phyloP scores from a whole-genome alignment of 2,797 vertebrate species.

The Thripadectes ignobilis region DNA sequence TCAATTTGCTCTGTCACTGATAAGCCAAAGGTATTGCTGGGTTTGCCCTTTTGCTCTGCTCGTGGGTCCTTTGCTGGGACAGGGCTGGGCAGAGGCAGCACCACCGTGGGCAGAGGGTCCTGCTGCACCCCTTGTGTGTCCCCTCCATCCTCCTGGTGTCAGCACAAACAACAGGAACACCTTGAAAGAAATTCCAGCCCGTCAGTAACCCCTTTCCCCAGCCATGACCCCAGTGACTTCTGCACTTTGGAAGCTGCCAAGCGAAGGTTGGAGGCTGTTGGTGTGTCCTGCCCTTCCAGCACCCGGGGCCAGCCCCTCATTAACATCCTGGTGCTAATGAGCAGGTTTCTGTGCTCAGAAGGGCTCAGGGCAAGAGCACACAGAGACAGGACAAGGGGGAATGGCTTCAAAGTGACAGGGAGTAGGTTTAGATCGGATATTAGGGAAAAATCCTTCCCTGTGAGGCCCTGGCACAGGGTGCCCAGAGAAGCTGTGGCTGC shows the following conservation, averaged over 20 bases:
- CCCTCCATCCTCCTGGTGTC: background rate
- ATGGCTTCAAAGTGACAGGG: background rate
- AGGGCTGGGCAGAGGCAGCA: background rate
- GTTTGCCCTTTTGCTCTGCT: slow-evolving; percentile 37
- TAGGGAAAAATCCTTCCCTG: background rate
- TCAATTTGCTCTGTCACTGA: slow-evolving; percentile 64
- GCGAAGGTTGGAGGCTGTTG: fast-evolving
- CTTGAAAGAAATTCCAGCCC: background rate
- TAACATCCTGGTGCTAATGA: background rate
- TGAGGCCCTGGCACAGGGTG: background rate
- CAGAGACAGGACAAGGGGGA: background rate
- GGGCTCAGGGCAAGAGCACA: background rate
- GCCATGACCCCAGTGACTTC: background rate
- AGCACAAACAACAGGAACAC: background rate
- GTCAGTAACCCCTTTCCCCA: background rate
- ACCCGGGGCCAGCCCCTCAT: background rate
- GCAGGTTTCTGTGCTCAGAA: background rate
- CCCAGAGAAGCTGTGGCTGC: background rate
- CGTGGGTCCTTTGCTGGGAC: fast-evolving
- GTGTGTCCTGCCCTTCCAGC: background rate
- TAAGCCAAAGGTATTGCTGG: slow-evolving; percentile 68
- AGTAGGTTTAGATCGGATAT: fast-evolving
- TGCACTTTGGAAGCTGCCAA: background rate
- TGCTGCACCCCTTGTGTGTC: background rate
- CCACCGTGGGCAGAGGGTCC: fast-evolving